Conservation (phyloP, 2,113 vertebrate genomes). For the Egretta garzetta region DNA sequence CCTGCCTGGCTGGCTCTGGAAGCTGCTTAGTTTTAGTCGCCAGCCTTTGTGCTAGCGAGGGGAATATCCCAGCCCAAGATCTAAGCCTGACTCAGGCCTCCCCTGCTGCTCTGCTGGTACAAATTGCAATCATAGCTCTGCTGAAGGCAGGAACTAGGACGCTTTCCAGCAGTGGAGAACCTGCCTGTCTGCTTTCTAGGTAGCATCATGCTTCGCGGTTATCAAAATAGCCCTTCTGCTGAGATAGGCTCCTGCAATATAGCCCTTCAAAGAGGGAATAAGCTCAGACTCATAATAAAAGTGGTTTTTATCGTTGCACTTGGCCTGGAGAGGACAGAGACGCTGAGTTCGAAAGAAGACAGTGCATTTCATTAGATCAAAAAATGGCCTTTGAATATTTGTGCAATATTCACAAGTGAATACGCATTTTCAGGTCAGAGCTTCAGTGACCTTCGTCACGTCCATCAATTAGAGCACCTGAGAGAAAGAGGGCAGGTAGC, state of each 20-base stretch:
- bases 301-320: accelerated
- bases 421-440: neutral
- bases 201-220: neutral
- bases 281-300: too few relatives aligned
- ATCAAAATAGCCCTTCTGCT: neutral
- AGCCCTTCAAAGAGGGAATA: neutral
- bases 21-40: neutral
- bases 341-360: neutral
- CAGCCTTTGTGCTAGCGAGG: neutral
- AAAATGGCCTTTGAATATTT: neutral
- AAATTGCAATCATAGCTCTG: neutral
- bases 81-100: neutral
- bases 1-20: neutral
- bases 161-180: neutral
- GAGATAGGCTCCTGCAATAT: neutral
- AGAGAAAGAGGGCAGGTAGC: neutral
- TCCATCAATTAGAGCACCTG: neutral
- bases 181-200: constrained; percentile 33
- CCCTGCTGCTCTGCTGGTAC: neutral
- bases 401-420: neutral
- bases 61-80: neutral
- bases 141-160: neutral
- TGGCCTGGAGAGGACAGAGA: neutral
- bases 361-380: neutral
- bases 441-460: neutral